Evolutionary conservation across 35 echinoderm and acorn worm species (phyloP), one percentile per base, ranked within the genome.

Genomic region (Stichopus chloronotus): DNA sequence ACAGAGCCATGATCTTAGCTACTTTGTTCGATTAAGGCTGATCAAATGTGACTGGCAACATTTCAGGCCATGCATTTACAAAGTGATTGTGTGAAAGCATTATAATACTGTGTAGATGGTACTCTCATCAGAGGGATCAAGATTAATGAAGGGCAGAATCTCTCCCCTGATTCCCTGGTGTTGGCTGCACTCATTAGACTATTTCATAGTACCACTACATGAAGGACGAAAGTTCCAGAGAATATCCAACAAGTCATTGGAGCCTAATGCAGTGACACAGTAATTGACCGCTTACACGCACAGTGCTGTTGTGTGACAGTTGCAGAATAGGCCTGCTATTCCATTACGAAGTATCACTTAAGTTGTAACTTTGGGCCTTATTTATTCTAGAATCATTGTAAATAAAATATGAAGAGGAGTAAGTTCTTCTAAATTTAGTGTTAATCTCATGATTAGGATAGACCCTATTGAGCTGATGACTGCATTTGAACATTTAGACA

Each of bases 21-120:
- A 90, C 94, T 72, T 92, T 95, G 57, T 77, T 89, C 57, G 78
- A 95, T 52, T 92, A 88, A 53, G 86, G 79, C 78, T 96, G 87
- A 52, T 90, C 86, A 90, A 95, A 93, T 86, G 86, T 96, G 78
- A 93, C 88, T 55, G 90, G 85, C 90, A 95, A 86, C 89, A 72
- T 92, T 83, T 92, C 94, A 92, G 61, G 57, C 57, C 90, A 95
- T 88, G 90, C 90, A 92, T 92, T 95, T 84, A 81, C 92, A 82
- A 95, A 86, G 71, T 88, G 88, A 90, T 90, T 81, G 56, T 43
- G 30, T 43, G 30, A 43, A 43, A 43, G 30, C 30, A 43, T 43
- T 72, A 89, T 56, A 94, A 58, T 90, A 84, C 93, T 79, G 65
- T 90, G 85, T 80, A 90, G 76, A 94, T 94, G 55, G 93, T 94